Base-by-base conservation (phyloP, 2,888 invertebrate species). In the Polyommatus icarus region DNA sequence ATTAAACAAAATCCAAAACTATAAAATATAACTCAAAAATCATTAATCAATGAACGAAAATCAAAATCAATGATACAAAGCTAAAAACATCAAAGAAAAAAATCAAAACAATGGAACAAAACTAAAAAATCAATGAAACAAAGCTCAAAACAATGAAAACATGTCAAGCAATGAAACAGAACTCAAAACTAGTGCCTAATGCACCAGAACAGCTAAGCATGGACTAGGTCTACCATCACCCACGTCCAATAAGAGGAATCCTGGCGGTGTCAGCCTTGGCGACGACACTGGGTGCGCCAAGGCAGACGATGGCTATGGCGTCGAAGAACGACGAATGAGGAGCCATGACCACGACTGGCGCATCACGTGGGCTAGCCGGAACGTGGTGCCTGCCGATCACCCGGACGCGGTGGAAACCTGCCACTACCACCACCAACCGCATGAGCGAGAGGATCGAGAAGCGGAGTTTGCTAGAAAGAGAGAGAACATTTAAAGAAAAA, bases 281-380 rank as follows among this genome's bases (percentile, higher is more conserved):
- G 83, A 99, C 98, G 87, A 98, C 97, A 84, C 97, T 97, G 40
- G 98, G 97, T 76, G 97, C 97, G n/a, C 96, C 97, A 82, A 97
- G 95, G 86, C 96, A 95, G 79, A 98, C 96, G 85, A 98, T 97
- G 83, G 97, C 96, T 81, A 98, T 95, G 79, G 97, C 97, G 91
- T 99, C 99, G 92, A 98, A 97, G 95, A 97, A 98, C 79, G 97
- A 96, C 61, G 98, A 98, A 89, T 99, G 99, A 3, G 99, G 99
- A 5, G 98, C 98, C 80, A 98, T 95, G 78, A 97, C 97, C 81
- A 98, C 92, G 82, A 99, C 96, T 1, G 98, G 98, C 5, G 98
- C 98, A 82, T 97, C 97, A 32, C 97, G 83, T 20, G 86, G 90
- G 82, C 87, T 87, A 12, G 90, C 87, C 87, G 87, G 94, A 88